These are phyloP conservation scores for Cyclura pinguis DNA, from an alignment of 2,797 vertebrate species.

Conservation along the genomic window DNA sequence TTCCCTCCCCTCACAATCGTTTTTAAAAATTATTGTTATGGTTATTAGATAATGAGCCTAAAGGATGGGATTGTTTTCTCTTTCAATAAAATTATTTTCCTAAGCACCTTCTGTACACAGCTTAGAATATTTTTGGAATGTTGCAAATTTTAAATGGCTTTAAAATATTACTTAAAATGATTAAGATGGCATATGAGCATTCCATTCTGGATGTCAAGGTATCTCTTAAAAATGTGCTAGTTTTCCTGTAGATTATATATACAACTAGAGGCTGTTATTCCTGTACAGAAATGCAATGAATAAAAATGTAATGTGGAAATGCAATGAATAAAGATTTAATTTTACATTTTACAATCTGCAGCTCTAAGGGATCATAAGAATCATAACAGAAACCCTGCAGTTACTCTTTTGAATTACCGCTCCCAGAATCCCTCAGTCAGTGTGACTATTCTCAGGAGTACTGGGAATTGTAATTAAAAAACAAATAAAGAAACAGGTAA, in stretches of 20 bases:
- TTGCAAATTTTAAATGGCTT: not conserved
- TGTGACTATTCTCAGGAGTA: no score
- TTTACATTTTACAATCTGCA: no score
- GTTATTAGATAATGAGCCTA: not conserved
- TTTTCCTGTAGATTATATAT: constrained; percentile 58
- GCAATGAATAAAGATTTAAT: constrained; percentile 40
- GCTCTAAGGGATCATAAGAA: not conserved
- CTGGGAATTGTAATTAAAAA: no score
- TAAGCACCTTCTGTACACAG: not conserved
- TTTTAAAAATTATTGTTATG: not conserved
- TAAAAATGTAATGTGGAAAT: constrained; percentile 37
- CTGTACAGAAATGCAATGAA: constrained; percentile 50
- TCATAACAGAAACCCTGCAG: not conserved
- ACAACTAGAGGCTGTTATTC: constrained; percentile 53
- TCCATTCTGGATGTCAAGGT: constrained; percentile 30
- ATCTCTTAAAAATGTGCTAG: constrained; percentile 57
- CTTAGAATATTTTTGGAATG: not conserved
- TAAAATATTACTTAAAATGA: constrained; percentile 59
- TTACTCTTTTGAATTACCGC: no score
- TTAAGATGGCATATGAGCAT: constrained; percentile 43
- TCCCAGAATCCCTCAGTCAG: no score
- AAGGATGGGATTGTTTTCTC: not conserved
- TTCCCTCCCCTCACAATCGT: not conserved
- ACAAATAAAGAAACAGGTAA: no score
- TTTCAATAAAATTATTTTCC: not conserved